Percentiles rank a stretch among this genome's conserved stretches.
phyloP scores from a whole-genome alignment of 2,888 invertebrate genomes.

The Ophioninae sp. region DNA sequence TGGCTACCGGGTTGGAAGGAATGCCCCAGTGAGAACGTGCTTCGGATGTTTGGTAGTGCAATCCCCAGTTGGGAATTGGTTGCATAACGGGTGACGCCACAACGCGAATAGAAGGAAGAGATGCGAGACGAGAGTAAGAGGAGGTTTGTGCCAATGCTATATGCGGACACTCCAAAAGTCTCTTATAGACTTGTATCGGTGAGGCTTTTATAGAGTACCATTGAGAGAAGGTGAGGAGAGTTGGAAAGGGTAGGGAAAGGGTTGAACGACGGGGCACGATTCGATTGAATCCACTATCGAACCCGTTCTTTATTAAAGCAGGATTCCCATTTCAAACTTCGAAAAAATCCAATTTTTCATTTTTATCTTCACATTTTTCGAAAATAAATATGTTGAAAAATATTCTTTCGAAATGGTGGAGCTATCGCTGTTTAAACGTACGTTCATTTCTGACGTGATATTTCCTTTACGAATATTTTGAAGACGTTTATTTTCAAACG shows the following conservation, averaged over 20 bases:
- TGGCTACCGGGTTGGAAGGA: conserved; percentile 71
- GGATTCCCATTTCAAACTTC: no score
- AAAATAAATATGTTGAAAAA: background rate
- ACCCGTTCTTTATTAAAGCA: conserved; percentile 41
- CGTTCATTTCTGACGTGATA: background rate
- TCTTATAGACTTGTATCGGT: conserved; percentile 62
- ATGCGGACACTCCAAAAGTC: conserved; percentile 71
- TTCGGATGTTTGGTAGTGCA: conserved; percentile 78
- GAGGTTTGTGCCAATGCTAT: conserved; percentile 74
- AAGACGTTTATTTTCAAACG: no score
- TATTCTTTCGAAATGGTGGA: no score
- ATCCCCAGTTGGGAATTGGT: conserved; percentile 76
- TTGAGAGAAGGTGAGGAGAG: conserved; percentile 29
- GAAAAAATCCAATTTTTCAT: conserved; percentile 2
- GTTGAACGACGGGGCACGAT: conserved; percentile 18
- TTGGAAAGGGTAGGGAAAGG: conserved; percentile 47
- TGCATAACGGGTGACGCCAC: conserved; percentile 75
- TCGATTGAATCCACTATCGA: conserved; percentile 55
- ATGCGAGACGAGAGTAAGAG: conserved; percentile 58
- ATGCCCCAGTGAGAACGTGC: conserved; percentile 75
- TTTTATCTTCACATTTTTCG: conserved; percentile 6
- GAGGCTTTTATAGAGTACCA: conserved; percentile 61
- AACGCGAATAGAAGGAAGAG: conserved; percentile 74
- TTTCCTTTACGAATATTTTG: background rate
- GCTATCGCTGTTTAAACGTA: no score